Evolutionary conservation across 2,797 vertebrate species (phyloP).

Genomic region (Oreochromis mossambicus): DNA sequence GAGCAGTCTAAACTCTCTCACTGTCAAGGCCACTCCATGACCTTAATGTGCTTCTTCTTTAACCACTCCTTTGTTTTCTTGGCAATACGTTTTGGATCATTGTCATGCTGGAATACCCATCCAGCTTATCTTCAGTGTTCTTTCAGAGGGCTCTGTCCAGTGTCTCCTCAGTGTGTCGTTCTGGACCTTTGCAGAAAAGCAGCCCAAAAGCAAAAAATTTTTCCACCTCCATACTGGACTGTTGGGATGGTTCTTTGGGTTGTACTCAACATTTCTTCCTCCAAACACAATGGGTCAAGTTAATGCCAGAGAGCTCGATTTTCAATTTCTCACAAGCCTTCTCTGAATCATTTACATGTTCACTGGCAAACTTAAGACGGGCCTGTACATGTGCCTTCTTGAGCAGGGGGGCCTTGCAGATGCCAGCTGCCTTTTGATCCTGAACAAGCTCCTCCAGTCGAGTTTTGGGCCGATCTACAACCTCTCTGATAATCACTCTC

Average conservation of each 20-base stretch:
- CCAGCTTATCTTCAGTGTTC: background rate
- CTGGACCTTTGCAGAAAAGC: background rate
- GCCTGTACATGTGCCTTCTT: background rate
- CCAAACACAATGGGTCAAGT: background rate
- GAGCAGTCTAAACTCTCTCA: background rate
- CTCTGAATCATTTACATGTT: background rate
- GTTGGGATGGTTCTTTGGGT: background rate
- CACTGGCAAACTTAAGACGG: background rate
- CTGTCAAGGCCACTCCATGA: background rate
- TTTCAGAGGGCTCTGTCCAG: background rate
- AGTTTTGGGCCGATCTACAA: background rate
- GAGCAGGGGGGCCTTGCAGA: background rate
- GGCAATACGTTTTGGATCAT: background rate
- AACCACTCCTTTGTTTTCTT: background rate
- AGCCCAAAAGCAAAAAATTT: background rate
- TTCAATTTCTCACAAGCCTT: background rate
- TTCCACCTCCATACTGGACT: background rate
- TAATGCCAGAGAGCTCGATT: background rate
- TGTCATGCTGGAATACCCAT: background rate
- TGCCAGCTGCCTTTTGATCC: background rate
- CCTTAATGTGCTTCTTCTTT: background rate
- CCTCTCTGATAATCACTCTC: background rate
- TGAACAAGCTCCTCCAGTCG: background rate
- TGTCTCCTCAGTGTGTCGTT: background rate
- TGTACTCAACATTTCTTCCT: background rate